These are phyloP conservation scores for Panulirus ornatus DNA, from an alignment of 1,140 invertebrate genomes.

Conservation along the genomic window DNA sequence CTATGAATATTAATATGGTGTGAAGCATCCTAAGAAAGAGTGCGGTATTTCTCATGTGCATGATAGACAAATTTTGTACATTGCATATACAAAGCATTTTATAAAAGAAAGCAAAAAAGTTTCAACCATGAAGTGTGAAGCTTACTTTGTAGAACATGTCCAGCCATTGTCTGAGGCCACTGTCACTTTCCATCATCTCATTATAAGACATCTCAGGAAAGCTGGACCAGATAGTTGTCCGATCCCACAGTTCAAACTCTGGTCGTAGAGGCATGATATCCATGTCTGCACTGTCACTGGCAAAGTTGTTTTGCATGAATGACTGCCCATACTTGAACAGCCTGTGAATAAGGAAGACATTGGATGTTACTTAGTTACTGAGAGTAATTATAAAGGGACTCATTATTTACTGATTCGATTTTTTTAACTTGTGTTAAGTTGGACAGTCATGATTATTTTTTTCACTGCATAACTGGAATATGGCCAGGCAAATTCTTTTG, in stretches of 20 bases:
- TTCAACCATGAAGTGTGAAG: background rate
- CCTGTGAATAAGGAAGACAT: conserved; percentile 74
- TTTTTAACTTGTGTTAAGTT: too few relatives aligned
- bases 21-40: too few relatives aligned
- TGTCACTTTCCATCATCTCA: conserved; percentile 78
- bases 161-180: conserved; percentile 77
- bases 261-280: conserved; percentile 72
- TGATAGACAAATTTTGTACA: too few relatives aligned
- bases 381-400: too few relatives aligned
- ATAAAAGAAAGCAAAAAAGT: background rate
- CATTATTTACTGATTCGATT: too few relatives aligned
- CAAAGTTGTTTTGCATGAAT: conserved; percentile 78
- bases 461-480: too few relatives aligned
- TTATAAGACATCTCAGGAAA: conserved; percentile 78
- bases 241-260: conserved; percentile 77
- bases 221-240: conserved; percentile 76
- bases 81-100: background rate
- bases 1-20: background rate
- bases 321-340: conserved; percentile 78
- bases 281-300: conserved; percentile 69
- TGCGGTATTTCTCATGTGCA: too few relatives aligned
- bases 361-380: too few relatives aligned
- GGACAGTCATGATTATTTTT: too few relatives aligned
- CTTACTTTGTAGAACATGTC: conserved; percentile 77
- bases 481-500: too few relatives aligned